A percentile compares a stretch with the other conserved stretches of the same genome.
Conservation (phyloP, 2,113 vertebrate genomes). For the Actenoides lindsayi region DNA sequence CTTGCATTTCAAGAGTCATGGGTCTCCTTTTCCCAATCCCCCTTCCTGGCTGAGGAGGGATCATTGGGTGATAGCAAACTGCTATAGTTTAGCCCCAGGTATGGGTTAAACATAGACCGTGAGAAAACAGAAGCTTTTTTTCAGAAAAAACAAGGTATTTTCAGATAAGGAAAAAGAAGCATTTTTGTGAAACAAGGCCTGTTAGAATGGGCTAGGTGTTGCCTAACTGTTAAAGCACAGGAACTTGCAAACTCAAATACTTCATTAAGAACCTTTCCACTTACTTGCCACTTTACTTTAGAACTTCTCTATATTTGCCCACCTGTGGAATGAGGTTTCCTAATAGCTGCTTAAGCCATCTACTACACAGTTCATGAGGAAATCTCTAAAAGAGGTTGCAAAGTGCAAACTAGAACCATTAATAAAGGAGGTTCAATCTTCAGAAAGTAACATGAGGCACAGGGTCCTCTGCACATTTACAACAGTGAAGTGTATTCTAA, state of each 20-base stretch:
- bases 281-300: not conserved
- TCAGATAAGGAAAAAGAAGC: not conserved
- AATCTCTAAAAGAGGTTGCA: not conserved
- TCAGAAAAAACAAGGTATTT: not conserved
- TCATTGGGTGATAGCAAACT: not conserved
- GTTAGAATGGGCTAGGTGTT: not conserved
- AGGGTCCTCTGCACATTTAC: not conserved
- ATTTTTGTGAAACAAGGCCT: not conserved
- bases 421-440: not conserved
- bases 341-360: not conserved
- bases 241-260: not conserved
- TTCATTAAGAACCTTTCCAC: not conserved
- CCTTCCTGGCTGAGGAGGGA: not conserved
- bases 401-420: not conserved
- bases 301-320: not conserved
- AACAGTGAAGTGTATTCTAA: not conserved
- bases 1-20: not conserved
- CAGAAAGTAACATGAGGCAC: not conserved
- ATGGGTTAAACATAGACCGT: not conserved
- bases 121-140: not conserved
- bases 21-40: not conserved
- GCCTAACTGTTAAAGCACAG: not conserved
- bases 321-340: not conserved
- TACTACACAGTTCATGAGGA: not conserved
- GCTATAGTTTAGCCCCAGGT: not conserved